phyloP scores from a whole-genome alignment of 2,113 vertebrate species.

The Sylvilagus bachmani region DNA sequence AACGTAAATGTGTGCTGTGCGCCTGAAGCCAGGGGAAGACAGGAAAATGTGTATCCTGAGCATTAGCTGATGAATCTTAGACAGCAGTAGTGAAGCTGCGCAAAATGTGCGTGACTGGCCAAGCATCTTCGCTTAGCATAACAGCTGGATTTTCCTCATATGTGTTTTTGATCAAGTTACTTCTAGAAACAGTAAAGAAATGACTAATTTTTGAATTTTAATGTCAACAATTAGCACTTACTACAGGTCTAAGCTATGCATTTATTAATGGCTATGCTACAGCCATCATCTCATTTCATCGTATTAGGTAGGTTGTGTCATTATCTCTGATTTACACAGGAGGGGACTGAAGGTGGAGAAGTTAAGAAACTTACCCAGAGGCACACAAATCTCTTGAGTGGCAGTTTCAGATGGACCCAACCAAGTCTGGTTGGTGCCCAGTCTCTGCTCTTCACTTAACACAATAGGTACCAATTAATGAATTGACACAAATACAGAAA shows the following conservation, averaged over 20 bases:
- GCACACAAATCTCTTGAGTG: not conserved
- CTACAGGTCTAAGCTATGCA: not conserved
- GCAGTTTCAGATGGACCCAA: not conserved
- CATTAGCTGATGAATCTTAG: not conserved
- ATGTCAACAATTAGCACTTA: constrained; percentile 4
- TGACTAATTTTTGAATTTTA: constrained; percentile 14
- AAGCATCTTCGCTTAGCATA: not conserved
- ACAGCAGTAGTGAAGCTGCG: too few species aligned
- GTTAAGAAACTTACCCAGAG: constrained; percentile 27
- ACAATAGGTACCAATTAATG: not conserved
- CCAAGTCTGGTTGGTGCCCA: not conserved
- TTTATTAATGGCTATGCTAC: not conserved
- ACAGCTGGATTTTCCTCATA: not conserved
- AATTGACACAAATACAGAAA: not conserved
- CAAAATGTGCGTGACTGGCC: not conserved
- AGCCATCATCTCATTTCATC: constrained; percentile 22
- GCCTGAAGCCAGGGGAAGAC: not conserved
- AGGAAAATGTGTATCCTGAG: not conserved
- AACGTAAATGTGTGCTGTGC: not conserved
- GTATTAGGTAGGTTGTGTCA: not conserved
- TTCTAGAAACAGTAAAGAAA: constrained; percentile 46
- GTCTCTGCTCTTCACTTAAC: not conserved
- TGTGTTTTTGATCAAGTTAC: not conserved
- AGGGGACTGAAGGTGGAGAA: constrained; percentile 32
- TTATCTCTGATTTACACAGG: constrained; percentile 49